Evolutionary conservation across 2,797 vertebrate genomes (phyloP).

Genomic region (Cuniculus paca): DNA sequence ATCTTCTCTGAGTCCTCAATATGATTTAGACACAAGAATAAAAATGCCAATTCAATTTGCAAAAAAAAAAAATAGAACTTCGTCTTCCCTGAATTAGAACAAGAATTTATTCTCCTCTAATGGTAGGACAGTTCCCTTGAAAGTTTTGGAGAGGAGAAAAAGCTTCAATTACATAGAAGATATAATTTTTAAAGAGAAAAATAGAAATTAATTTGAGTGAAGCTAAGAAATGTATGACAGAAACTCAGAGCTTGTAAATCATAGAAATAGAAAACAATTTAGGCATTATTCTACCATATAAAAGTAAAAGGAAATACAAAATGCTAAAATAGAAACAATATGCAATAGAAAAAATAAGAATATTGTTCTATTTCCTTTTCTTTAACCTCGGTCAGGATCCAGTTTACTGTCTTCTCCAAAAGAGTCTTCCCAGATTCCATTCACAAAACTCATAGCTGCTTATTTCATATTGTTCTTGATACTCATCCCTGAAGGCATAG

Average conservation of each 20-base stretch:
- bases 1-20: background rate
- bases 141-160: too few relatives aligned
- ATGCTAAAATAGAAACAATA: background rate
- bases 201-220: background rate
- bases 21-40: background rate
- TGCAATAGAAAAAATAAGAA: background rate
- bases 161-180: too few relatives aligned
- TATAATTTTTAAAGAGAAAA: conserved; percentile 35
- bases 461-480: background rate
- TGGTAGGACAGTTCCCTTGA: too few relatives aligned
- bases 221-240: conserved; percentile 20
- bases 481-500: background rate
- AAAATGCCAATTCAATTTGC: background rate
- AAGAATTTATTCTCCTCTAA: too few relatives aligned
- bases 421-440: background rate
- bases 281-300: background rate
- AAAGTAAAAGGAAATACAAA: conserved; percentile 4
- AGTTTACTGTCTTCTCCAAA: background rate
- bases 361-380: background rate
- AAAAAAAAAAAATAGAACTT: background rate
- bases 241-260: background rate
- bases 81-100: too few relatives aligned
- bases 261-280: conserved; percentile 19
- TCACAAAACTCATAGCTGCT: background rate
- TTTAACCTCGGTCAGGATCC: background rate